These are phyloP conservation scores for Microtus ochrogaster DNA, from an alignment of 2,113 vertebrate genomes.

Conservation along the genomic window DNA sequence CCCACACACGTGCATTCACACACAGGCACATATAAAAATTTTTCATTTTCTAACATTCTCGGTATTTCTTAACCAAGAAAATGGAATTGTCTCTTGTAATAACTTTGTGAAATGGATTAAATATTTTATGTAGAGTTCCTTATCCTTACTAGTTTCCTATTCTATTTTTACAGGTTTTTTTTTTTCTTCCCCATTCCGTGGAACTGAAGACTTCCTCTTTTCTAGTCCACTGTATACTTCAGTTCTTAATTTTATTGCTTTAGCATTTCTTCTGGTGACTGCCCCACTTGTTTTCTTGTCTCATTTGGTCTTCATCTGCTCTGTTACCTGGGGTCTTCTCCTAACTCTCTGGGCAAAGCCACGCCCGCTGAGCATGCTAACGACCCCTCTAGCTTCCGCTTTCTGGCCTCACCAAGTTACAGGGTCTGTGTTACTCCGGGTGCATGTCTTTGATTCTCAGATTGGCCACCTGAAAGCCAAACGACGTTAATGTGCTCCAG, in stretches of 20 bases:
- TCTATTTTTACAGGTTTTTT: conserved; percentile 51
- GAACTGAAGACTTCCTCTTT: conserved; percentile 59
- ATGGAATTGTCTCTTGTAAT: background rate
- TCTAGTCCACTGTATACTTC: conserved; percentile 45
- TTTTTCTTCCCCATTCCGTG: conserved; percentile 53
- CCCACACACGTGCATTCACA: background rate
- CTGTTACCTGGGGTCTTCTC: conserved; percentile 56
- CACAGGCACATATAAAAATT: background rate
- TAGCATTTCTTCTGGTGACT: background rate
- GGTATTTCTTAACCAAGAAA: background rate
- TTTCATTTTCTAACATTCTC: background rate
- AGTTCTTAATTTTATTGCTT: conserved; percentile 46
- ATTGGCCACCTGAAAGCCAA: conserved; percentile 39
- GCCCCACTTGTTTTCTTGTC: background rate
- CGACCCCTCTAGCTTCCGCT: background rate
- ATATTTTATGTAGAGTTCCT: background rate
- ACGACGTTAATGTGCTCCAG: conserved; percentile 12
- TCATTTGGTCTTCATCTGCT: conserved; percentile 55
- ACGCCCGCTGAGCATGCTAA: conserved; percentile 3
- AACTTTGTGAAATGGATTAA: background rate
- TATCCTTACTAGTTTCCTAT: conserved; percentile 38
- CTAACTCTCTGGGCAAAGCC: conserved; percentile 7
- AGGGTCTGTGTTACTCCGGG: background rate
- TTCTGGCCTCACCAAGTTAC: background rate
- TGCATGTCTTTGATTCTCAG: background rate